phyloP scores from a whole-genome alignment of 1,140 invertebrate genomes.

The Halictus rubicundus region DNA sequence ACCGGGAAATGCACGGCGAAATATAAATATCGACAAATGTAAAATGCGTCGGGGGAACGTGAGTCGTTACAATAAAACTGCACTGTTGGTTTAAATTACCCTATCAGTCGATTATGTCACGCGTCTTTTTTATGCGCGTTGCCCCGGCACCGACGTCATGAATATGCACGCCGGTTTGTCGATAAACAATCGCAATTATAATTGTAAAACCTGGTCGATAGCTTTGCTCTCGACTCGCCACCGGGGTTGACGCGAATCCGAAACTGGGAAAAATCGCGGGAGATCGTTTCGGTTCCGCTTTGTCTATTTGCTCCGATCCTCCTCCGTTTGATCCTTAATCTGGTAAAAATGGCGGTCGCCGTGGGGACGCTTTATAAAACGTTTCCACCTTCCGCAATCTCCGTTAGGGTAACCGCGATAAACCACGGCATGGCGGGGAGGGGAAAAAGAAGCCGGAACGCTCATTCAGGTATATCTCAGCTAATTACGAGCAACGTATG shows the following conservation, averaged over 20 bases:
- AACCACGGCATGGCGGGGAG: background rate
- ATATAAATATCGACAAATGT: constrained; percentile 41
- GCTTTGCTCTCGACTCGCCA: background rate
- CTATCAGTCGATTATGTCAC: constrained; percentile 45
- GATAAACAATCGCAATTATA: constrained; percentile 46
- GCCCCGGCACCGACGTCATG: background rate
- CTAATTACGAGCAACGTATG: constrained; percentile 49
- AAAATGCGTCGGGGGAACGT: constrained; percentile 28
- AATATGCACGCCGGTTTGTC: constrained; percentile 25
- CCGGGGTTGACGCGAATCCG: background rate
- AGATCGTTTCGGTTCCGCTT: background rate
- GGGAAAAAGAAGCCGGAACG: background rate
- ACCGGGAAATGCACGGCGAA: background rate
- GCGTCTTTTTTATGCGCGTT: constrained; percentile 26
- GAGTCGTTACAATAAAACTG: constrained; percentile 30
- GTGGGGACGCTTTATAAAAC: too few relatives aligned
- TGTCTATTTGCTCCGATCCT: background rate
- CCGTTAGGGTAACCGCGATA: too few relatives aligned
- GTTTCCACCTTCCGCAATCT: too few relatives aligned
- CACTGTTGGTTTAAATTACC: constrained; percentile 36
- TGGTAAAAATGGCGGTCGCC: background rate
- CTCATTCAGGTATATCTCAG: constrained; percentile 40
- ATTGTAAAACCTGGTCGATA: constrained; percentile 41
- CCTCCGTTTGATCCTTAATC: background rate
- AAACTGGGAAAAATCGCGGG: too few relatives aligned